Base-by-base conservation (phyloP, 2,888 invertebrate species). In the Lampropteryx suffumata region DNA sequence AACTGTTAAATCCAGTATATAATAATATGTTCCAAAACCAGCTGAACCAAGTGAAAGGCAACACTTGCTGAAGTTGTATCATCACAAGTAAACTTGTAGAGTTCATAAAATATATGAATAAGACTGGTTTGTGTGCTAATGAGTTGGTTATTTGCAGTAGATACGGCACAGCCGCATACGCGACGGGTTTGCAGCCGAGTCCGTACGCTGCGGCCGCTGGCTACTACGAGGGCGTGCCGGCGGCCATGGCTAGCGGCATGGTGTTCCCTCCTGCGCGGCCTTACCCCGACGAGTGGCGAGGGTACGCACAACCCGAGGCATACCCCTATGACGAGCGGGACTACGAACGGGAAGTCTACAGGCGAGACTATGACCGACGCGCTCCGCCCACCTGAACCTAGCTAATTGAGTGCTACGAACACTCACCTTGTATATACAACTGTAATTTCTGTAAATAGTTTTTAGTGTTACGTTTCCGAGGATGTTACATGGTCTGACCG, bases 341-440 rank as follows among this genome's bases (percentile, higher is more conserved):
- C 46, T 90, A 88, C 52, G 90, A 90, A 58, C 83, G 89, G 33
- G 92, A 92, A 57, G 92, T 92, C 63, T 86, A 94, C 78, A 67
- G 93, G 50, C 81, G 93, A 54, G 94, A 94, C 66, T 93, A 93
- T 65, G 94, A 94, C 67, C 86, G 93, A 54, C 91, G 93, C 60
- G 93, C 93, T 52, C 92, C 93, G 28, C 92, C 93, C 12, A 91
- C 92, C 46, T 89, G 77, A 55, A 29, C 42, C 28, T 61, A 37
- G 28, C 36, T n/a, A 17, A 34, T 1, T 21, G 42, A 50, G 44
- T 50, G 44, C 29, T 35, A 44, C 42, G 52, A 33, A 43, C 43
- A 50, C 34, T 45, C 49, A 30, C 24, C 6, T 24, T 87, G 87
- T 87, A 87, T 76, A 87, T 86, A 84, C 67, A 66, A 59, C 55